Conservation (phyloP, 2,888 invertebrate species). For the Cerastis rubricosa region DNA sequence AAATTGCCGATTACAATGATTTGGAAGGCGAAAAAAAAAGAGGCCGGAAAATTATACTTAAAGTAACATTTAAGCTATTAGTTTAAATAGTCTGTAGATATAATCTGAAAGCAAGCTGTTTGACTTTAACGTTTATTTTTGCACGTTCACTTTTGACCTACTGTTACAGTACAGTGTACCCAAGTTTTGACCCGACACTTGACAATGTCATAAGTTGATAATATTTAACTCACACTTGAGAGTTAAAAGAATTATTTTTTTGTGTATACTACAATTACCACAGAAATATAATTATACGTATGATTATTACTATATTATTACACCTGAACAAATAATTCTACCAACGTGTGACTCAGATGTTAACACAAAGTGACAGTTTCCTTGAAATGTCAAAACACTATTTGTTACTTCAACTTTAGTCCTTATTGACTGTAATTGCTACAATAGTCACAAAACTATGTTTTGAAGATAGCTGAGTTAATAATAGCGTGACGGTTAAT, state of each 20-base stretch:
- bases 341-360: background rate
- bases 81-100: constrained; percentile 18
- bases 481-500: background rate
- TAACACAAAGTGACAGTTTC: background rate
- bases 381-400: background rate
- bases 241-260: too few species aligned
- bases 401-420: background rate
- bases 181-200: background rate
- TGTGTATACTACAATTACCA: too few species aligned
- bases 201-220: background rate
- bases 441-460: background rate
- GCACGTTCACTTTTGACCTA: constrained; percentile 38
- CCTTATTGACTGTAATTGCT: background rate
- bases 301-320: background rate
- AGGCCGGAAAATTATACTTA: background rate
- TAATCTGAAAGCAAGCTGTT: background rate
- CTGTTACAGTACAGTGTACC: background rate
- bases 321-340: background rate
- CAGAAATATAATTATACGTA: too few species aligned
- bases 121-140: background rate
- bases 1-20: constrained; percentile 3
- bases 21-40: background rate
- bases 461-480: background rate
- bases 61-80: constrained; percentile 1
- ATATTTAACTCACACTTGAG: background rate